A percentile compares a stretch with the other conserved stretches of the same genome.
Evolutionary conservation across 2,797 vertebrate genomes (phyloP).

Genomic region (Malurus splendens): DNA sequence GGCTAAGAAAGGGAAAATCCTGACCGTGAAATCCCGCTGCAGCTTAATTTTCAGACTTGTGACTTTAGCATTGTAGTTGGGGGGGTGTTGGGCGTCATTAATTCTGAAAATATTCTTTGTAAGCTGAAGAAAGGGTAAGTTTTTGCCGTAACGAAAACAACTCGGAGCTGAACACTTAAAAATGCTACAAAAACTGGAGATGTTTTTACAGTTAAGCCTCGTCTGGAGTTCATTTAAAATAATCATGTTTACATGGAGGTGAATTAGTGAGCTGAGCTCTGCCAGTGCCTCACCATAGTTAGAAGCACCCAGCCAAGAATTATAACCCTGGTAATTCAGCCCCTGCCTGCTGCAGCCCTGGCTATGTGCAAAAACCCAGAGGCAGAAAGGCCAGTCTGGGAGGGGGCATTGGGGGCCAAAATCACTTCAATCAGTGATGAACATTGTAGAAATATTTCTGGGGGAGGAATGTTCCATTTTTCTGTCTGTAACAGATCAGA

Average conservation of each 20-base stretch:
- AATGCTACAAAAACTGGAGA: slow-evolving; percentile 55
- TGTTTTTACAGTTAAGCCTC: slow-evolving; percentile 52
- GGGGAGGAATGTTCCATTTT: neutral
- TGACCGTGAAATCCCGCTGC: slow-evolving; percentile 2
- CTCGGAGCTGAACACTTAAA: neutral
- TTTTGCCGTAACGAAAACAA: slow-evolving; percentile 22
- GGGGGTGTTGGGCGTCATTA: slow-evolving; percentile 19
- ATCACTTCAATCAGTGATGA: neutral
- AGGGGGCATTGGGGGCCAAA: neutral
- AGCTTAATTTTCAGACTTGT: slow-evolving; percentile 29
- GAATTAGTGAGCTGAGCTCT: slow-evolving; percentile 40
- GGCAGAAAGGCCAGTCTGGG: neutral
- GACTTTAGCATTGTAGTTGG: slow-evolving; percentile 26
- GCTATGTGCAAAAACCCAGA: neutral
- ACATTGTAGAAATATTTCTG: neutral
- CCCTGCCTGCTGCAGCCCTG: neutral
- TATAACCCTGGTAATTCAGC: slow-evolving; percentile 7
- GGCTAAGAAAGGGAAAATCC: slow-evolving; percentile 38
- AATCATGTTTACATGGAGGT: slow-evolving; percentile 58
- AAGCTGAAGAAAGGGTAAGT: neutral
- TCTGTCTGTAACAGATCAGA: neutral
- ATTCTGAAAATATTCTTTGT: slow-evolving; percentile 55
- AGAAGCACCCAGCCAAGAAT: slow-evolving; percentile 11
- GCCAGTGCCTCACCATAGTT: slow-evolving; percentile 6
- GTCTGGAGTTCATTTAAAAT: slow-evolving; percentile 59